Percentiles rank a stretch among this genome's conserved stretches.
These are phyloP conservation scores for Apodemus sylvaticus DNA, from an alignment of 2,113 vertebrate genomes.

Conservation along the genomic window DNA sequence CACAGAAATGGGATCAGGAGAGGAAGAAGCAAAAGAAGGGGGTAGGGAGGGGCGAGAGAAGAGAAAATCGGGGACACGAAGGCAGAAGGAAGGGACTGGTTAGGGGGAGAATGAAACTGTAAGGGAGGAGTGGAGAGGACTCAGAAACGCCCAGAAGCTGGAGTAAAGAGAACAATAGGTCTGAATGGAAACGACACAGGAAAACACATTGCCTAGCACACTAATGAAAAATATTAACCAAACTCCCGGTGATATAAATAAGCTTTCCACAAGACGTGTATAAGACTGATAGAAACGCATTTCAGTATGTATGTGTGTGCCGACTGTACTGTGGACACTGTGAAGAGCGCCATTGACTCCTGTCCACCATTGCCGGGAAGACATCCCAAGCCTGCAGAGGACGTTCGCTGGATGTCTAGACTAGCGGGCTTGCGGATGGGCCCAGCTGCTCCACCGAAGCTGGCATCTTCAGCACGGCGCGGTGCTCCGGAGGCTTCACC, in stretches of 20 bases:
- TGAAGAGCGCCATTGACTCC: not conserved
- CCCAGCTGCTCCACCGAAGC: not conserved
- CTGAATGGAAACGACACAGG: no score
- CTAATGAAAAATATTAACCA: not conserved
- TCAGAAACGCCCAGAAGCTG: not conserved
- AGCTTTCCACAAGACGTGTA: not conserved
- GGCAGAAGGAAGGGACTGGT: no score
- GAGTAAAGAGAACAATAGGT: not conserved
- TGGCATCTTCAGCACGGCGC: not conserved
- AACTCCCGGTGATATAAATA: not conserved
- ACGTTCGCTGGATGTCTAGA: not conserved
- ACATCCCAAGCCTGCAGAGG: not conserved
- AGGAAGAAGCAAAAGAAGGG: no score
- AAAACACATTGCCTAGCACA: not conserved
- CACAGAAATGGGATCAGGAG: not conserved
- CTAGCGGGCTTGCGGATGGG: not conserved
- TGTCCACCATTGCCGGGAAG: not conserved
- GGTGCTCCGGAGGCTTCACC: not conserved
- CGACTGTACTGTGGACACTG: not conserved
- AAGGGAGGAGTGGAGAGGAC: not conserved
- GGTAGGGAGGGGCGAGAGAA: no score
- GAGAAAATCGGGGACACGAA: no score
- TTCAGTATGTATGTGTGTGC: not conserved
- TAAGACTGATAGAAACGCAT: not conserved
- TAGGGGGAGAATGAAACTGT: not conserved